These are phyloP conservation scores for Tiliacea citrago DNA, from an alignment of 2,888 invertebrate genomes.

Conservation along the genomic window DNA sequence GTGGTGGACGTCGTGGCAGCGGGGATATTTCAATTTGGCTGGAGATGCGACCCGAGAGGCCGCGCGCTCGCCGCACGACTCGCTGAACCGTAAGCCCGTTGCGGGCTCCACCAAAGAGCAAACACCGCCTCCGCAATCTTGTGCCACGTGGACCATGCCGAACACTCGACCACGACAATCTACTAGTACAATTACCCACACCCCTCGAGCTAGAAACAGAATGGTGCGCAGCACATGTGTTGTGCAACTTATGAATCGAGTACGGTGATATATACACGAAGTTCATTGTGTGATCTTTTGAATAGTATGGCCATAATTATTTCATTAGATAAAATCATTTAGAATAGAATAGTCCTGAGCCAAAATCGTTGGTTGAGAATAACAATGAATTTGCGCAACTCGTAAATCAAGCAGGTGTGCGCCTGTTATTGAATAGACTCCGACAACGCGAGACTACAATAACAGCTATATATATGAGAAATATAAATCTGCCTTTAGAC, in stretches of 20 bases:
- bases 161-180: constrained; percentile 87
- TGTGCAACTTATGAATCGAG: constrained; percentile 45
- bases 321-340: constrained; percentile 35
- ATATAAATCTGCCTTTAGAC: constrained; percentile 74
- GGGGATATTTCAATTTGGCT: constrained; percentile 90
- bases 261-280: constrained; percentile 7
- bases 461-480: constrained; percentile 73
- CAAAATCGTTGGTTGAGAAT: constrained; percentile 82
- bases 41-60: constrained; percentile 89
- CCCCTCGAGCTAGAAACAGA: constrained; percentile 66
- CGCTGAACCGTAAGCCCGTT: constrained; percentile 89
- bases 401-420: constrained; percentile 86
- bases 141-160: constrained; percentile 89
- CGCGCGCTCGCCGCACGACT: constrained; percentile 86
- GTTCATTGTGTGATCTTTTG: constrained; percentile 1
- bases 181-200: constrained; percentile 85
- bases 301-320: constrained; percentile 31
- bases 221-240: constrained; percentile 51
- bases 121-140: constrained; percentile 90
- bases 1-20: constrained; percentile 78
- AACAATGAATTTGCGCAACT: constrained; percentile 86
- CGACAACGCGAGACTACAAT: constrained; percentile 80
- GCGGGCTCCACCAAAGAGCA: constrained; percentile 89
- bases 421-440: constrained; percentile 85
- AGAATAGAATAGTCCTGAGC: constrained; percentile 73